Conservation (phyloP, 2,113 vertebrate genomes). For the Corythaixoides concolor region DNA sequence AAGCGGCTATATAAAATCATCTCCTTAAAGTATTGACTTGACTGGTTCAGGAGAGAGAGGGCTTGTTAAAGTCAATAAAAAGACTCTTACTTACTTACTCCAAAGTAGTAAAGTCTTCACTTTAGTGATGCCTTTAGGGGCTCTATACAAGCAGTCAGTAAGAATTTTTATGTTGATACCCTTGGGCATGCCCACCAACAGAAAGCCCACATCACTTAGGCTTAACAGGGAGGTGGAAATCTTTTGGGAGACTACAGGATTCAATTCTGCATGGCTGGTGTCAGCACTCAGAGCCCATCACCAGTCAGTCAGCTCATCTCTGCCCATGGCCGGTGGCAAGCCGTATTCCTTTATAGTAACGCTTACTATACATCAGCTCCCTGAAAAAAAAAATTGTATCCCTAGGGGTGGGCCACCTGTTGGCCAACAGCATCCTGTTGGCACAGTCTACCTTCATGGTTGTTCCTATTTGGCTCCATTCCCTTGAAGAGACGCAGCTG, state of each 20-base stretch:
- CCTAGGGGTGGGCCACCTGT: neutral
- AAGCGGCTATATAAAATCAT: neutral
- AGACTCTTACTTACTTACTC: neutral
- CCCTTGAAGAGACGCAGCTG: neutral
- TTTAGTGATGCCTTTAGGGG: neutral
- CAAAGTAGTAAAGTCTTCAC: neutral
- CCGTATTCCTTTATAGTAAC: neutral
- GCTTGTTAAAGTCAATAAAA: neutral
- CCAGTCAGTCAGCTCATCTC: neutral
- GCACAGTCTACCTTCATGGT: neutral
- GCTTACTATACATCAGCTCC: neutral
- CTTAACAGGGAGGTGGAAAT: neutral
- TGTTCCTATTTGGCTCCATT: conserved; percentile 14
- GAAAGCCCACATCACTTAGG: neutral
- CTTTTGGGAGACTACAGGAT: neutral
- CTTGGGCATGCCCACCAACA: neutral
- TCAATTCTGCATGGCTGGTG: neutral
- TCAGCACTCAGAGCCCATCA: neutral
- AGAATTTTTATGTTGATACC: neutral
- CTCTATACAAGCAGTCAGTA: neutral
- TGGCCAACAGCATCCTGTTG: conserved; percentile 14
- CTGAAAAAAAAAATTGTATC: neutral
- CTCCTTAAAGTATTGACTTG: neutral
- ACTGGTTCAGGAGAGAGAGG: neutral
- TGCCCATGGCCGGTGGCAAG: accelerated